Evolutionary conservation across 2,888 invertebrate genomes (phyloP).

Genomic region (Sceliomorpha sp.): DNA sequence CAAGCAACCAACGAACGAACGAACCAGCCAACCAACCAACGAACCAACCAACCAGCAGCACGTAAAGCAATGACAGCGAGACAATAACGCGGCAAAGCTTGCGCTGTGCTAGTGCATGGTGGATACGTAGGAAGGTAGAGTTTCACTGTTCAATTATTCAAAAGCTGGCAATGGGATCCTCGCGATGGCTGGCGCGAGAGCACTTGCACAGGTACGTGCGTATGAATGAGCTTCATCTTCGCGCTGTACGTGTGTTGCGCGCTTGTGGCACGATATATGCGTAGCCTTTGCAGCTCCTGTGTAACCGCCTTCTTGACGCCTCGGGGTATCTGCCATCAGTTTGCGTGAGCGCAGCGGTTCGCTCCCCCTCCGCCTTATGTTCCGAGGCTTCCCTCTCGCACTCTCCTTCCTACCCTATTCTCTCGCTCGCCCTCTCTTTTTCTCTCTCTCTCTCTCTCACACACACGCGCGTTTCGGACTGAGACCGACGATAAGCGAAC

Average conservation of each 20-base stretch:
- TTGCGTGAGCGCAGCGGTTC: slow-evolving; percentile 36
- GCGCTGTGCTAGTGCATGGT: too few relatives aligned
- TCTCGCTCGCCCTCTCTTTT: too few relatives aligned
- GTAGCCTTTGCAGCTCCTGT: slow-evolving; percentile 27
- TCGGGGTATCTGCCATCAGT: slow-evolving; percentile 50
- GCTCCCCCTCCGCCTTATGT: too few relatives aligned
- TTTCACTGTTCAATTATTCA: slow-evolving; percentile 73
- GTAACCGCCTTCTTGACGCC: slow-evolving; percentile 47
- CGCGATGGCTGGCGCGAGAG: slow-evolving; percentile 43
- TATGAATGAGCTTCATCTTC: slow-evolving; percentile 51
- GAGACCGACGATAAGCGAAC: slow-evolving; percentile 66
- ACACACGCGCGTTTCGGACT: slow-evolving; percentile 32
- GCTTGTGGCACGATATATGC: too few relatives aligned
- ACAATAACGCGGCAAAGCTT: slow-evolving; percentile 44
- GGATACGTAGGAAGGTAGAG: slow-evolving; percentile 30
- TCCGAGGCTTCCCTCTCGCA: too few relatives aligned
- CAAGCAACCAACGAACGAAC: too few relatives aligned
- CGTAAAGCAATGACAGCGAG: slow-evolving; percentile 40
- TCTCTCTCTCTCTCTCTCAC: slow-evolving; percentile 27
- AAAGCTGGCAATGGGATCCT: slow-evolving; percentile 55
- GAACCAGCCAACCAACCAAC: too few relatives aligned
- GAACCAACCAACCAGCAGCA: too few relatives aligned
- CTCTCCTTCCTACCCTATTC: too few relatives aligned
- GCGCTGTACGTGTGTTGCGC: slow-evolving; percentile 34
- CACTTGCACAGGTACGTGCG: slow-evolving; percentile 41